Base-by-base conservation (phyloP, 2,113 vertebrate genomes). In the Glaucidium brasilianum region DNA sequence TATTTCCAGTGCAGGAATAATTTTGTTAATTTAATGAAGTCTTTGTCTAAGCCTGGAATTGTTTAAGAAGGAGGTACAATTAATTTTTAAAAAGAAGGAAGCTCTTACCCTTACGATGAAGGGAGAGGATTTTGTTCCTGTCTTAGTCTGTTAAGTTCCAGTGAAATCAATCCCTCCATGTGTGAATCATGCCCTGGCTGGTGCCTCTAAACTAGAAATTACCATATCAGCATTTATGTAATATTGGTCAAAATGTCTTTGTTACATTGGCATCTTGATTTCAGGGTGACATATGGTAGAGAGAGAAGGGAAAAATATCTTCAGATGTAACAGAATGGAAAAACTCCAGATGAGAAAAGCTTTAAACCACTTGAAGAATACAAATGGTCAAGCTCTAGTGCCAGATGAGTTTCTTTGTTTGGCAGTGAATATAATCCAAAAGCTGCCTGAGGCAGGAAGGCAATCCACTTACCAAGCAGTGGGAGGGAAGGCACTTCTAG, bases 361-460 rank as follows among this genome's bases (percentile, higher is more conserved):
- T 93, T 85, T 69, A 88, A 35, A 81, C 32, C n/a, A 52, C 76
- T 95, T 37, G 59, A 92, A 83, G 55, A 72, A 94, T 64, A 59
- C 1, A 18, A 85, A 83, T 39, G 78, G 79, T 91, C 85, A 85
- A 85, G 26, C 52, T 86, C 1, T 15, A 56, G 73, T 77, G 41
- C 49, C 74, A 95, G 58, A 72, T 6, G 55, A 79, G 39, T 56
- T 52, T 35, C 72, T 96, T 96, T 96, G n/a, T 88, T 95, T 95
- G 85, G 78, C n/a, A 80, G 69, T 67, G 80, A 47, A 85, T 83
- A 10, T 75, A 83, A 94, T 90, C 78, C 53, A 82, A 94, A 93
- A 94, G 34, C 55, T 92, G 63, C 86, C 88, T 83, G 74, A 91
- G 81, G 83, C 90, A 93, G 81, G 79, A 97, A 93, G 41, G 29